A percentile compares a stretch with the other conserved stretches of the same genome.
phyloP scores from a whole-genome alignment of 2,888 invertebrate species.

The Altica lythri region DNA sequence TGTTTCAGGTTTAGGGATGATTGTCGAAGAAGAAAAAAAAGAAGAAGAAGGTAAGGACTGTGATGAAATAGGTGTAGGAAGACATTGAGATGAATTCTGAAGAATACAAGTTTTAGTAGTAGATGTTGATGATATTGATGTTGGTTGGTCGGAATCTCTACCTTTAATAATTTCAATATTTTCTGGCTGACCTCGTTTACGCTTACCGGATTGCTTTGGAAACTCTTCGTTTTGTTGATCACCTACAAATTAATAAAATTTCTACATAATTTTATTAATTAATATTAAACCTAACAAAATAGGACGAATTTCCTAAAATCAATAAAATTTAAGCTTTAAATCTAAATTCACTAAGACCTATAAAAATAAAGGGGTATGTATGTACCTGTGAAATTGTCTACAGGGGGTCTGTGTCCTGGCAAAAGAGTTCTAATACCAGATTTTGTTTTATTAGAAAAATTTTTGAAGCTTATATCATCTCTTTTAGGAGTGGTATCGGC shows the following conservation, averaged over 20 bases:
- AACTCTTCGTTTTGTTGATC: constrained; percentile 12
- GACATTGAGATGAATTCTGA: constrained; percentile 23
- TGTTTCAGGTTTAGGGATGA: constrained; percentile 4
- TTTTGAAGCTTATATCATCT: constrained; percentile 49
- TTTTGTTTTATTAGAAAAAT: constrained; percentile 51
- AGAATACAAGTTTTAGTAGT: constrained; percentile 17
- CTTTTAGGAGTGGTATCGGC: constrained; percentile 52
- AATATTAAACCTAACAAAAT: neutral
- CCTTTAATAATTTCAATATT: constrained; percentile 42
- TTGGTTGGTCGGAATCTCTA: constrained; percentile 35
- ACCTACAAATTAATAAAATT: constrained; percentile 1
- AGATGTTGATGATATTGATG: constrained; percentile 16
- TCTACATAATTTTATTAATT: neutral
- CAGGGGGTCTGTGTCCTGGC: constrained; percentile 50
- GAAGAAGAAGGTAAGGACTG: constrained; percentile 7
- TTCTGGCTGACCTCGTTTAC: constrained; percentile 41
- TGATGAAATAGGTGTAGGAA: constrained; percentile 10
- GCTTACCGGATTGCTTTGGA: constrained; percentile 35
- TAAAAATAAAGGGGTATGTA: neutral
- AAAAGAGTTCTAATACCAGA: constrained; percentile 61
- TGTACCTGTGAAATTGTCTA: constrained; percentile 11
- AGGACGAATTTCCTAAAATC: neutral
- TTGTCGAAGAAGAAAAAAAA: neutral
- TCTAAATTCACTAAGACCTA: neutral
- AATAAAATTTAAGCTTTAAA: neutral